Evolutionary conservation across 2,113 vertebrate genomes (phyloP), one percentile per base, ranked within the genome.

Genomic region (Oncorhynchus tshawytscha): DNA sequence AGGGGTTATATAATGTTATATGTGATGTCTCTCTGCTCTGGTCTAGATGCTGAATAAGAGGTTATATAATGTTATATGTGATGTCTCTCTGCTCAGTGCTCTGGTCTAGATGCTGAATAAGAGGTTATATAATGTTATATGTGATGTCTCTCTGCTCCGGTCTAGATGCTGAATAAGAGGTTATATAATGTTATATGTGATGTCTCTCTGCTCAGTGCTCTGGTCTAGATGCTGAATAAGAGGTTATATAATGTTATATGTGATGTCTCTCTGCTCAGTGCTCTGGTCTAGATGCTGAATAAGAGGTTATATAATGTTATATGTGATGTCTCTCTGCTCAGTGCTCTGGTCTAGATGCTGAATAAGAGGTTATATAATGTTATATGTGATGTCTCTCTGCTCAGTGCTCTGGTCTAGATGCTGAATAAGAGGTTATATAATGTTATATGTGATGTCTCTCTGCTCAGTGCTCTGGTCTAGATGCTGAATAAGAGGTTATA

Each of bases 51-150:
- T 27, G 27, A 27, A 27, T 27, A 27, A 27, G 27, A 27, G 27
- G 27, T 27, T 27, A 27, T 25, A 25, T 25, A 25, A 25, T 25
- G 5, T 7, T 1, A 34, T 39, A 39, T 39, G 34, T 8, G 5
- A 85, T 78, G 6, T 0, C 29, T 31, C 27, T 34, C 27, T 31
- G 9, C 5, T 6, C 77, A 99, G 98, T 92, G 95, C 98, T 87
- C 92, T 99, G 88, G 97, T 99, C 82, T 99, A 99, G 87, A 90
- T 99, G 87, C 95, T 99, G 90, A 99, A 99, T 91, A 99, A 99
- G 88, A n/a, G n/a, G n/a, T n/a, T n/a, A n/a, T n/a, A n/a, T n/a
- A n/a, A n/a, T n/a, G n/a, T n/a, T n/a, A n/a, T n/a, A n/a, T n/a
- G n/a, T n/a, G n/a, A n/a, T n/a, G n/a, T n/a, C n/a, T 27, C 27